phyloP scores from a whole-genome alignment of 2,888 invertebrate species.

The Anaspis maculata region DNA sequence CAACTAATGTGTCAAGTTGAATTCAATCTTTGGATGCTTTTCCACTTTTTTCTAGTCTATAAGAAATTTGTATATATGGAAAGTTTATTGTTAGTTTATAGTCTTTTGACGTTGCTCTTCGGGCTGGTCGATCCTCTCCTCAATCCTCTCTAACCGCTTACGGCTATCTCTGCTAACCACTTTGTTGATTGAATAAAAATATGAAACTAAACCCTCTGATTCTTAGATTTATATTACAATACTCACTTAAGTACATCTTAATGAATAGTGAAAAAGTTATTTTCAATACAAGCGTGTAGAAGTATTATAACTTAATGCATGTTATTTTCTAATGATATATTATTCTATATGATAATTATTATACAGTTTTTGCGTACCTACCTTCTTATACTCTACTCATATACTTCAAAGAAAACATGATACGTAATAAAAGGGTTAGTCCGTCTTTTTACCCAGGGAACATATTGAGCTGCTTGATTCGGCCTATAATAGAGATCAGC shows the following conservation, averaged over 20 bases:
- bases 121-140: background rate
- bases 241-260: constrained; percentile 20
- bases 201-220: constrained; percentile 32
- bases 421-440: constrained; percentile 28
- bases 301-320: constrained; percentile 30
- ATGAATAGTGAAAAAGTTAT: constrained; percentile 26
- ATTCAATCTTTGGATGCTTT: constrained; percentile 15
- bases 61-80: constrained; percentile 33
- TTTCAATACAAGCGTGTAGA: constrained; percentile 32
- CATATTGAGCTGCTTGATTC: constrained; percentile 24
- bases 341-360: constrained; percentile 11
- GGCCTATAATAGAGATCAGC: constrained; percentile 30
- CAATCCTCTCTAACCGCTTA: background rate
- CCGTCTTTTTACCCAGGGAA: constrained; percentile 31
- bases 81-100: constrained; percentile 26
- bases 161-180: too few relatives aligned
- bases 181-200: constrained; percentile 7
- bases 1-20: constrained; percentile 29
- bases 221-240: constrained; percentile 22
- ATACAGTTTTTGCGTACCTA: constrained; percentile 28
- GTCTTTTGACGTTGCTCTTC: constrained; percentile 3
- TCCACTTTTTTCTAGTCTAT: constrained; percentile 7
- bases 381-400: constrained; percentile 19
- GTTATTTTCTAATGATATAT: constrained; percentile 32
- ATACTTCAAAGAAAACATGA: constrained; percentile 16